Base-by-base conservation (phyloP, 1,140 invertebrate genomes). In the Drosophila mojavensis region DNA sequence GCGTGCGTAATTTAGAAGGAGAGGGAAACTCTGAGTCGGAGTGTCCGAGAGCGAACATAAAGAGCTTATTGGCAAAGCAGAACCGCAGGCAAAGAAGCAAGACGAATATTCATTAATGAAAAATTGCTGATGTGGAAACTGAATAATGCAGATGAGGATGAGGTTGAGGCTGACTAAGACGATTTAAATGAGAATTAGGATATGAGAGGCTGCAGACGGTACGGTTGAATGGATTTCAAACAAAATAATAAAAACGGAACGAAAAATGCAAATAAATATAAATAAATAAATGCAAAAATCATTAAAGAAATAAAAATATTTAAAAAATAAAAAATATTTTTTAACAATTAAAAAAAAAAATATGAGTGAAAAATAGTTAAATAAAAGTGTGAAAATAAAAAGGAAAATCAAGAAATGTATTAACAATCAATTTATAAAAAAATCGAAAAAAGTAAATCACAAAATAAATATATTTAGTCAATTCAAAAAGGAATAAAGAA, bases 41-140 rank as follows among this genome's bases (percentile, higher is more conserved):
- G 20, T 5, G 2, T 3, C 17, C 3, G 47, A 11, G 17, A 50
- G 47, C 0, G 24, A 13, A 20, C n/a, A 50, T 24, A 50, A 4
- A 66, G 11, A 30, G 36, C 43, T 43, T 53, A 56, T 71, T 58
- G 64, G 53, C 59, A 47, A 64, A 83, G 71, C 58, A 72, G 56
- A 72, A 68, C 81, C 73, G 13, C 81, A 86, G 60, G 45, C 66
- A 76, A 39, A 55, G 20, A 47, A 41, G 67, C 67, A 61, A n/a
- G n/a, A 15, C 39, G 30, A 58, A 77, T 69, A 65, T 81, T 86
- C 72, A 75, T 75, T 85, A 85, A 82, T 86, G 75, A 69, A 82
- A 67, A 81, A 39, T 67, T 69, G 78, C 67, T 75, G 78, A 85
- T 72, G 79, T 70, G 81, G 70, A 85, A 85, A 70, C 66, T 68